Base-by-base conservation (phyloP, 2,888 invertebrate species). In the Heliconius charithonia region DNA sequence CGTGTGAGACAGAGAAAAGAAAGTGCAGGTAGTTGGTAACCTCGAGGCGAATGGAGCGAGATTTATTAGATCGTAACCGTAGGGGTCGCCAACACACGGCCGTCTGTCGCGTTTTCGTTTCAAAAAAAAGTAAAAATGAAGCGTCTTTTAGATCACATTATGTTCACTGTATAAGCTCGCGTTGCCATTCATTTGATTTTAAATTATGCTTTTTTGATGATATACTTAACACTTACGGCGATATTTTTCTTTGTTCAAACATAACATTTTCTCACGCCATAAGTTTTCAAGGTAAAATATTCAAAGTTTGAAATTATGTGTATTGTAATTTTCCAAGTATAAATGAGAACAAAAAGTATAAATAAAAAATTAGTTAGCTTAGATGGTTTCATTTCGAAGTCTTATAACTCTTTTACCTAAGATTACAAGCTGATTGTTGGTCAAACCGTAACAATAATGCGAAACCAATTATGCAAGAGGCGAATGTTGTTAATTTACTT, bases 41-140 rank as follows among this genome's bases (percentile, higher is more conserved):
- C 85, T 86, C 87, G 86, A 85, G 79, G 82, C 86, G 86, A 87
- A 85, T 84, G 86, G 86, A 85, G 89, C 88, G 87, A 92, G 93
- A 93, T 94, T 93, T 94, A 94, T 93, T 94, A 92, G 94, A 93
- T 92, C 93, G 93, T 94, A 93, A 93, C 92, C 89, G 88, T 89
- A 86, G 91, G 91, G 92, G 92, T 90, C 91, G 91, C 87, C 89
- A 86, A 86, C 89, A 89, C 89, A 87, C 89, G 88, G 86, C 86
- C 83, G 85, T 84, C 87, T 87, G 89, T 85, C 90, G 89, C 86
- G 76, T 74, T 80, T 75, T 71, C 77, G 79, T 79, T 77, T 79
- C 63, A 25, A 79, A 81, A 78, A 78, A 78, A 78, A 72, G 37
- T 51, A 59, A 79, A 81, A 77, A 78, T 71, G 32, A 45, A 45